Base-by-base conservation (phyloP, 2,113 vertebrate genomes). In the Peromyscus californicus region DNA sequence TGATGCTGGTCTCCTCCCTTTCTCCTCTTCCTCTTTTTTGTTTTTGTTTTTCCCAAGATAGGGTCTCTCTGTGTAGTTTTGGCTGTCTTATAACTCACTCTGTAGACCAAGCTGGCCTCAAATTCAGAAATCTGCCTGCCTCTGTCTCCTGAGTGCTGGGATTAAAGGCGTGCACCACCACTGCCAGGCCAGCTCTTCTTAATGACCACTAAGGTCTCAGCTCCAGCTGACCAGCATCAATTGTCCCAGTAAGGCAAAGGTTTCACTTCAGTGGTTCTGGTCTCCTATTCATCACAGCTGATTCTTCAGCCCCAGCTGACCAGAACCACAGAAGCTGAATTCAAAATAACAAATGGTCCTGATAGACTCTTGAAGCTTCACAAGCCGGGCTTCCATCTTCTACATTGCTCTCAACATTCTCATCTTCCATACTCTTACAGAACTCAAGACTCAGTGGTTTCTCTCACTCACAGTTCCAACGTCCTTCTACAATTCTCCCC, bases 31-130 rank as follows among this genome's bases (percentile, higher is more conserved):
- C 29, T 67, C 65, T 15, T n/a, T 4, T 22, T n/a, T 3, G n/a
- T 9, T 1, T 21, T 7, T 19, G 0, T 5, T 15, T 31, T 11
- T 11, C 17, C 6, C 2, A 70, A n/a, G 33, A 65, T 16, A 70
- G 15, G 33, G 33, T 70, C 15, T 70, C 15, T 36, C 69, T 36
- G 33, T 70, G 15, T 70, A 70, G 67, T 21, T 16, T 12, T 69
- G 31, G 67, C 67, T 70, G 15, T 70, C 15, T 36, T 70, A 13
- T 15, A 36, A 70, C 31, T 36, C 33, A 1, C 69, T 70, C 15
- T 70, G 33, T 70, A 70, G 69, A 36, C 69, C 69, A 36, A 5
- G 33, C 5, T 36, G 69, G 69, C 33, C 33, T 70, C 33, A 17
- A 36, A 17, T 6, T 70, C 5, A 70, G 69, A 36, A 17, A 70